Evolutionary conservation across 2,113 vertebrate genomes (phyloP).

Genomic region (Nothobranchius furzeri): DNA sequence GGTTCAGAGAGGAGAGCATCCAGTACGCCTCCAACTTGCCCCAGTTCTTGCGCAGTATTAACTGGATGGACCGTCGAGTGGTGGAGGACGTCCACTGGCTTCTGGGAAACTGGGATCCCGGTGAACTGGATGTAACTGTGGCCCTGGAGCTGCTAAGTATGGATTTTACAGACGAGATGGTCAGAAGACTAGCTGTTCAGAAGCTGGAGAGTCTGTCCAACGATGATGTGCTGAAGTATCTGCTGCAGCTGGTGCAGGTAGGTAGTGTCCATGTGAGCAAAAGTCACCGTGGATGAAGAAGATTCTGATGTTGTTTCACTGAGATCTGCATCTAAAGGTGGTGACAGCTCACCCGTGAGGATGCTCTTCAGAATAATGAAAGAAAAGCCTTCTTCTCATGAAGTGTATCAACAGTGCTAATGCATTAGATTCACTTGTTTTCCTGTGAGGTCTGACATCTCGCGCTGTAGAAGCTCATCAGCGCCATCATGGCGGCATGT

Average conservation of each 20-base stretch:
- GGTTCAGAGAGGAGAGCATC: slow-evolving; percentile 67
- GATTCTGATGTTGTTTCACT: too few species aligned
- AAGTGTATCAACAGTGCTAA: too few species aligned
- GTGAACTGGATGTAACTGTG: slow-evolving; percentile 73
- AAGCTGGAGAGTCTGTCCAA: slow-evolving; percentile 77
- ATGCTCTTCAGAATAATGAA: too few species aligned
- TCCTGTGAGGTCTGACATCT: too few species aligned
- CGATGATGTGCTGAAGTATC: slow-evolving; percentile 77
- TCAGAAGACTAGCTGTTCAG: slow-evolving; percentile 75
- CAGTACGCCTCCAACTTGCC: slow-evolving; percentile 73
- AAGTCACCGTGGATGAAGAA: background rate
- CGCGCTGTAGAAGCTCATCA: too few species aligned
- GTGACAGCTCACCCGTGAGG: too few species aligned
- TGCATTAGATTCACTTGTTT: too few species aligned
- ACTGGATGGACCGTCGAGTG: slow-evolving; percentile 71
- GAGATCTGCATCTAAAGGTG: too few species aligned
- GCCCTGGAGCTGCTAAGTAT: slow-evolving; percentile 80
- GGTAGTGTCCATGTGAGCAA: background rate
- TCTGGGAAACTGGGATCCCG: slow-evolving; percentile 67
- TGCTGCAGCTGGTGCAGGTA: slow-evolving; percentile 84
- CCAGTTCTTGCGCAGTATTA: slow-evolving; percentile 70
- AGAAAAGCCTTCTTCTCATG: too few species aligned
- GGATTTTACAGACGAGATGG: slow-evolving; percentile 74
- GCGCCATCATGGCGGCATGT: too few species aligned
- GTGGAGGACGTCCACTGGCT: slow-evolving; percentile 81